Evolutionary conservation across 1,140 invertebrate species (phyloP), one percentile per base, ranked within the genome.

Genomic region (Choristoneura fumiferana): DNA sequence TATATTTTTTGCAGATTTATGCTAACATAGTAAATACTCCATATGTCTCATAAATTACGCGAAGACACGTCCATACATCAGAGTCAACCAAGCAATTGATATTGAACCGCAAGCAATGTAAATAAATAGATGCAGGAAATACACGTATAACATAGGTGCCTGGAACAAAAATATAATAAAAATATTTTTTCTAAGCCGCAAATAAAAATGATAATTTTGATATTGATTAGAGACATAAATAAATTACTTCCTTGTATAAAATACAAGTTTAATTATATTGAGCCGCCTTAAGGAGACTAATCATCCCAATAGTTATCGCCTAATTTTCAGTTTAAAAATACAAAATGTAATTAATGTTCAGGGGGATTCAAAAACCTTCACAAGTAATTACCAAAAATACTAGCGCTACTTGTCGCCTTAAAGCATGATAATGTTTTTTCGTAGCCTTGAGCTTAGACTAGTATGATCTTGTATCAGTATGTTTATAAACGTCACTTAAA

Each of bases 1-100:
- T 80, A 79, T 87, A 87, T 87, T 87, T 87, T 87, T 87, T 84
- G 79, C 81, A 84, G 76, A 77, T 87, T 82, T 87, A 87, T 73
- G 74, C 69, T 78, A 75, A 71, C 69, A 70, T 73, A 76, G 69
- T 67, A 61, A 67, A 58, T 76, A 81, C 67, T 17, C 22, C 43
- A 49, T 49, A 33, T 29, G 18, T 49, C 43, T 49, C 43, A 29
- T 49, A 29, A 49, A 49, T 18, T 17, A 43, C 29, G 69, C 65
- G 62, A 67, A 57, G 76, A 81, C 67, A 81, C 84, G 82, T 85
- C 81, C 84, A 82, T 77, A 64, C 63, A 74, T 69, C 65, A 73
- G n/a, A n/a, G 22, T 29, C 22, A 29, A 6, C 22, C 62, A 71
- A 65, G 62, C 69, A 64, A 79, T 69, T 71, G 68, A 66, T 72